Evolutionary conservation across 2,888 invertebrate species (phyloP).

Genomic region (Leptothorax acervorum): DNA sequence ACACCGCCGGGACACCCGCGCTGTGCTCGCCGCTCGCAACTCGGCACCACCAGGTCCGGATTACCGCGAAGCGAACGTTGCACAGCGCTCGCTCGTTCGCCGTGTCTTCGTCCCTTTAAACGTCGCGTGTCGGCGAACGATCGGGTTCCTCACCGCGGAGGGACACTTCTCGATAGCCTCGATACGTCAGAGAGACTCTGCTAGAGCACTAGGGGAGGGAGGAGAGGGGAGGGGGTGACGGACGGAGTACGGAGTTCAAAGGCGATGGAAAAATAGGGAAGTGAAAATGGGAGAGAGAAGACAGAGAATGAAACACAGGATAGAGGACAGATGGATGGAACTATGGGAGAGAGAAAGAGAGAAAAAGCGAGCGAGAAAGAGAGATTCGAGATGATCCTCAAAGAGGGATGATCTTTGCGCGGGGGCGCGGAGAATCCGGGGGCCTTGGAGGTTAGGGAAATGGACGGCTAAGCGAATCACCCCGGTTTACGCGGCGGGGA

Average conservation of each 20-base stretch:
- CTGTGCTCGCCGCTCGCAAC: background rate
- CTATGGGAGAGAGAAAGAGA: slow-evolving; percentile 32
- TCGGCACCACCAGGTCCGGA: background rate
- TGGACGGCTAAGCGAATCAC: slow-evolving; percentile 5
- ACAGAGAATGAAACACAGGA: background rate
- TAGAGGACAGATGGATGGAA: slow-evolving; percentile 14
- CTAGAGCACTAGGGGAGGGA: background rate
- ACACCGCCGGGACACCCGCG: background rate
- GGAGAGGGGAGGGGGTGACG: background rate
- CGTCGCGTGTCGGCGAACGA: slow-evolving; percentile 6
- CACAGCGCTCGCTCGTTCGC: background rate
- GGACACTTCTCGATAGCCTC: slow-evolving; percentile 26
- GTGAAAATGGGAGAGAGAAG: background rate
- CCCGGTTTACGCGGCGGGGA: background rate
- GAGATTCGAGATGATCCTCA: background rate
- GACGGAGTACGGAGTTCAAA: background rate
- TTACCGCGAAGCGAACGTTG: too few species aligned
- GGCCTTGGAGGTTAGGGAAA: slow-evolving; percentile 32
- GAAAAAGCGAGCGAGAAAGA: slow-evolving; percentile 6
- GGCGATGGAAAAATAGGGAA: slow-evolving; percentile 21
- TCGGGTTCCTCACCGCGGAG: background rate
- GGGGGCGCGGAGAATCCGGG: background rate
- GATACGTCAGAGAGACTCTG: slow-evolving; percentile 12
- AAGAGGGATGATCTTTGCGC: background rate
- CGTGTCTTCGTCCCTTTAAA: background rate